These are phyloP conservation scores for Drosophila serrata DNA, from an alignment of 1,140 invertebrate species.

Conservation along the genomic window DNA sequence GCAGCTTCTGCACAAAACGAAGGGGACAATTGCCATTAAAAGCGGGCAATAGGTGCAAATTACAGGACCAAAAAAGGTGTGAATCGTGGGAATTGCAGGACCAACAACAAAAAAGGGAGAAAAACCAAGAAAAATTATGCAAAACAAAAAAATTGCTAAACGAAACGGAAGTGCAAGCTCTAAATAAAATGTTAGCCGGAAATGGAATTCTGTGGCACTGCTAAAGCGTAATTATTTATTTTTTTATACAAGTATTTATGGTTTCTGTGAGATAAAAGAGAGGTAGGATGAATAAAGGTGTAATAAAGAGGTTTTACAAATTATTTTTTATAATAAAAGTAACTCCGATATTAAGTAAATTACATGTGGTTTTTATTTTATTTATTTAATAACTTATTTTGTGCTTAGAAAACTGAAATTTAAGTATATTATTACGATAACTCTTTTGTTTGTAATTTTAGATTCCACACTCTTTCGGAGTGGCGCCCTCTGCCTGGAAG, in stretches of 20 bases:
- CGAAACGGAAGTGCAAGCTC: constrained; percentile 47
- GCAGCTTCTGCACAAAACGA: constrained; percentile 16
- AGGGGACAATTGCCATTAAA: constrained; percentile 68
- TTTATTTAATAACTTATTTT: neutral
- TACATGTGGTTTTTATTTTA: too few species aligned
- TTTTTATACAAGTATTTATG: constrained; percentile 3
- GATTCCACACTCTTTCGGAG: neutral
- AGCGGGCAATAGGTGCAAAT: constrained; percentile 77
- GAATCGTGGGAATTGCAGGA: neutral
- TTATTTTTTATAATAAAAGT: neutral
- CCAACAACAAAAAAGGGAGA: constrained; percentile 20
- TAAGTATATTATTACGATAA: too few species aligned
- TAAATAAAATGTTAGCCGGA: constrained; percentile 48
- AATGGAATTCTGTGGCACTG: constrained; percentile 49
- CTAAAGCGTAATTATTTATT: constrained; percentile 28
- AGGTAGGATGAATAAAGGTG: neutral
- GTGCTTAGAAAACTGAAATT: neutral
- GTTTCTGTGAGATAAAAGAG: neutral
- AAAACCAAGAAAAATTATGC: constrained; percentile 3
- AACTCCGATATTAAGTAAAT: neutral
- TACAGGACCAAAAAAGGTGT: constrained; percentile 47
- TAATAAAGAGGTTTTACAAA: neutral
- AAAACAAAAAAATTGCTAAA: constrained; percentile 8
- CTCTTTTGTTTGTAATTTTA: neutral
- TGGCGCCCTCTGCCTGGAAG: constrained; percentile 2